These are phyloP conservation scores for Thaleichthys pacificus DNA, from an alignment of 2,797 vertebrate species.

Conservation along the genomic window DNA sequence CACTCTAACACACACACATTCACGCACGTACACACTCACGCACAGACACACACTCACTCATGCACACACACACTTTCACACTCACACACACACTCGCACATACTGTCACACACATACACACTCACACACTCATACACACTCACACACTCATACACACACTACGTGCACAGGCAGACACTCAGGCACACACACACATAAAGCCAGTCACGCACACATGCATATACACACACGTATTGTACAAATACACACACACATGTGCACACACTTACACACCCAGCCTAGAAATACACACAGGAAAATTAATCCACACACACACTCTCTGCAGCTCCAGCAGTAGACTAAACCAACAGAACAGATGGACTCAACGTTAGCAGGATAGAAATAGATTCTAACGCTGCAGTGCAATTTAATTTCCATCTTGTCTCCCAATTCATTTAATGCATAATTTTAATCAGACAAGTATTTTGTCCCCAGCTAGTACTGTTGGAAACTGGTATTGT, in stretches of 20 bases:
- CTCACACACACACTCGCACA: too few relatives aligned
- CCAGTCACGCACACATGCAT: neutral
- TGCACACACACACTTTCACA: too few relatives aligned
- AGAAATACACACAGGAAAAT: neutral
- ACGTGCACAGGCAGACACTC: too few relatives aligned
- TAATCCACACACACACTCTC: neutral
- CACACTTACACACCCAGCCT: neutral
- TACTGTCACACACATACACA: neutral
- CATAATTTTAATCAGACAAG: slow-evolving; percentile 20
- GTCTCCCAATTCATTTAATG: slow-evolving; percentile 25
- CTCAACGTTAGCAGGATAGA: slow-evolving; percentile 21
- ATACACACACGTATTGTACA: too few relatives aligned
- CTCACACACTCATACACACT: too few relatives aligned
- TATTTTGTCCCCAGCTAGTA: slow-evolving; percentile 10
- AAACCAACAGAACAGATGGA: slow-evolving; percentile 28
- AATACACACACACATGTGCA: neutral
- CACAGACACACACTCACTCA: too few relatives aligned
- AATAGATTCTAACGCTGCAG: slow-evolving; percentile 22
- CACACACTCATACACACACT: too few relatives aligned
- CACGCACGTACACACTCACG: too few relatives aligned
- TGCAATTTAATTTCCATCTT: slow-evolving; percentile 14
- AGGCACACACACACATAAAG: too few relatives aligned
- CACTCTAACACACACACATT: too few relatives aligned
- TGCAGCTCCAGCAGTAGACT: neutral
- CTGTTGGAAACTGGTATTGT: neutral